Evolutionary conservation across 2,888 invertebrate species (phyloP).

Genomic region (Iselma pallidipennis): DNA sequence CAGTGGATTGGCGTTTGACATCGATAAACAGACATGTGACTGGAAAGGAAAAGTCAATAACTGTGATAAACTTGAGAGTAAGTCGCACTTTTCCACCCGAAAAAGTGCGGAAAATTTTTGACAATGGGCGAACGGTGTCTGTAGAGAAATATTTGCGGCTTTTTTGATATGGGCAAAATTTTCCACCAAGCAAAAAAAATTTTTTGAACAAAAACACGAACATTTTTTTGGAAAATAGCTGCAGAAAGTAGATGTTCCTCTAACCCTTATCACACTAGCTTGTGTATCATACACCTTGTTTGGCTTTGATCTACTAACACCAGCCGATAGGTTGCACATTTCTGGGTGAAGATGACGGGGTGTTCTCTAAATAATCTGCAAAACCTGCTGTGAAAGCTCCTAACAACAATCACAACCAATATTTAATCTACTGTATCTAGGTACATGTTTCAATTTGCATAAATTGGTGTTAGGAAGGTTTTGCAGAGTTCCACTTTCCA

Average conservation of each 20-base stretch:
- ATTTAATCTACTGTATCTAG: not conserved
- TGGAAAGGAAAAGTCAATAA: conserved; percentile 98
- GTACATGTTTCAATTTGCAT: no score
- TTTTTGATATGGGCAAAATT: conserved; percentile 16
- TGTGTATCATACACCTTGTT: conserved; percentile 7
- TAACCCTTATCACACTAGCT: conserved; percentile 11
- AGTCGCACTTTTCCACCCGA: conserved; percentile 60
- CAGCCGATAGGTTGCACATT: no score
- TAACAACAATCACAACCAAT: no score
- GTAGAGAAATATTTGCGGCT: conserved; percentile 25
- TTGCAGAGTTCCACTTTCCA: not conserved
- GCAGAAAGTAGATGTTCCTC: conserved; percentile 29
- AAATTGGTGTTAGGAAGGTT: not conserved
- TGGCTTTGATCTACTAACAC: conserved; percentile 14
- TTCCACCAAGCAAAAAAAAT: conserved; percentile 9
- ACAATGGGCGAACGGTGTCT: conserved; percentile 27
- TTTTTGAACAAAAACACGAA: not conserved
- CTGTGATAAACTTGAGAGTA: conserved; percentile 97
- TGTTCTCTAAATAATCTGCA: not conserved
- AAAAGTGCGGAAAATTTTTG: conserved; percentile 35
- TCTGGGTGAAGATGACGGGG: not conserved
- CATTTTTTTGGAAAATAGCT: conserved; percentile 4
- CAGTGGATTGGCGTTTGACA: conserved; percentile 95
- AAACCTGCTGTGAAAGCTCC: not conserved
- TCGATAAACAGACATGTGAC: conserved; percentile 97